Conservation (phyloP, 2,888 invertebrate genomes). For the Rhorus exstirpatorius region DNA sequence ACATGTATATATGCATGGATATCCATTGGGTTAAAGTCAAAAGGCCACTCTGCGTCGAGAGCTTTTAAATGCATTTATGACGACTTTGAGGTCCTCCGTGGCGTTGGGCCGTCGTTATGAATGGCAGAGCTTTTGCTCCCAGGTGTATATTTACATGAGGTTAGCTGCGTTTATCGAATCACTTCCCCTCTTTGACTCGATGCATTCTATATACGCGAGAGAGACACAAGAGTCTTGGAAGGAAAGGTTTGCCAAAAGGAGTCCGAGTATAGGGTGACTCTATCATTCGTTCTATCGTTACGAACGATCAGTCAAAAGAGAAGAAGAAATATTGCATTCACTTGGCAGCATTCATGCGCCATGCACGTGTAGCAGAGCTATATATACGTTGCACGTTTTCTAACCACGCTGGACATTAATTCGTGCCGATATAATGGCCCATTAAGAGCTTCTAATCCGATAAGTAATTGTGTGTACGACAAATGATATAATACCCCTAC, state of each 20-base stretch:
- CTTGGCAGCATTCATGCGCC: slow-evolving; percentile 9
- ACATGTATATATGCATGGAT: too few species aligned
- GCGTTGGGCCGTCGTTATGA: too few species aligned
- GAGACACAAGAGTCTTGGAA: slow-evolving; percentile 1
- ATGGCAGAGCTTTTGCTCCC: too few species aligned
- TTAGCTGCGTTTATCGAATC: slow-evolving; percentile 47
- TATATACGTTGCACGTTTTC: slow-evolving; percentile 48
- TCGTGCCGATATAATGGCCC: slow-evolving; percentile 56
- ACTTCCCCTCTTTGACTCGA: slow-evolving; percentile 41
- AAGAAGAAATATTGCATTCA: slow-evolving; percentile 50
- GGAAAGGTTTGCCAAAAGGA: slow-evolving; percentile 26
- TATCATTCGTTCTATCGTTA: slow-evolving; percentile 13
- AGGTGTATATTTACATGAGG: too few species aligned
- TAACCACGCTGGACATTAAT: slow-evolving; percentile 53
- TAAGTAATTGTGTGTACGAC: slow-evolving; percentile 64
- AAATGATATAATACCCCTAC: slow-evolving; percentile 21
- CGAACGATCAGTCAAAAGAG: slow-evolving; percentile 60
- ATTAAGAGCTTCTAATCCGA: slow-evolving; percentile 66
- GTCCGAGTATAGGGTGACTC: background rate
- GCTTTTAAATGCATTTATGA: too few species aligned
- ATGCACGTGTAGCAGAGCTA: background rate
- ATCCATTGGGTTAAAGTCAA: too few species aligned
- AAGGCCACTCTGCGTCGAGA: too few species aligned
- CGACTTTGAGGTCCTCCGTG: too few species aligned
- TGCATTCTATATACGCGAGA: slow-evolving; percentile 6